Evolutionary conservation across 2,888 invertebrate species (phyloP).

Genomic region (Ophion ventricosus): DNA sequence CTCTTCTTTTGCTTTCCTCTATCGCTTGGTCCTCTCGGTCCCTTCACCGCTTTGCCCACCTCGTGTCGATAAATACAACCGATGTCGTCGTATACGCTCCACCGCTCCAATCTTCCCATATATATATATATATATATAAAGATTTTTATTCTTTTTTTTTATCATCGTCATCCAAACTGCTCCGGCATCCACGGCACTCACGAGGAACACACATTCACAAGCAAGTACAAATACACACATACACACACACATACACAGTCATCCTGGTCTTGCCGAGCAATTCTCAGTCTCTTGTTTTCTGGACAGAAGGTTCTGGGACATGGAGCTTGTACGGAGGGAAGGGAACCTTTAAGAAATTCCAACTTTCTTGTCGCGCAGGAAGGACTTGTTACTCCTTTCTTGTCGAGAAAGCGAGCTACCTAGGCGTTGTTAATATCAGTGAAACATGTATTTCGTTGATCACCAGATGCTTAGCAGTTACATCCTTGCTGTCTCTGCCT

Average conservation of each 20-base stretch:
- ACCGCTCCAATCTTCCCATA: conserved; percentile 54
- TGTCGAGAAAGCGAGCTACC: conserved; percentile 24
- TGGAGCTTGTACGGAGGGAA: conserved; percentile 31
- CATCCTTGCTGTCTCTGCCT: neutral
- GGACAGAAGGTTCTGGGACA: conserved; percentile 52
- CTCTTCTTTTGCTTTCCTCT: conserved; percentile 41
- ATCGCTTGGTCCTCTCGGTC: conserved; percentile 46
- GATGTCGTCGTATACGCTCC: conserved; percentile 72
- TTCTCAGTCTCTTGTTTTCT: conserved; percentile 62
- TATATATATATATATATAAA: conserved; percentile 11
- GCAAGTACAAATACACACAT: neutral
- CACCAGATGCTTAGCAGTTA: conserved; percentile 39
- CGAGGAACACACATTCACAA: conserved; percentile 20
- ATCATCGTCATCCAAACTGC: conserved; percentile 71
- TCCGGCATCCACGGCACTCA: conserved; percentile 72
- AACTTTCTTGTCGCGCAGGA: conserved; percentile 69
- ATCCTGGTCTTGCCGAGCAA: conserved; percentile 16
- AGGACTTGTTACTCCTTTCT: conserved; percentile 57
- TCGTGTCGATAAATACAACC: conserved; percentile 78
- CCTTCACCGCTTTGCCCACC: conserved; percentile 53
- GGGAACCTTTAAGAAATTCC: conserved; percentile 70
- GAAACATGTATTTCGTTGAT: conserved; percentile 54
- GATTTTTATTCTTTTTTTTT: conserved; percentile 54
- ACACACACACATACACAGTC: conserved; percentile 16
- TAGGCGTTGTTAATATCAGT: conserved; percentile 60